A percentile compares a stretch with the other conserved stretches of the same genome.
Conservation (phyloP, 1,140 invertebrate species). For the Drosophila sp. region DNA sequence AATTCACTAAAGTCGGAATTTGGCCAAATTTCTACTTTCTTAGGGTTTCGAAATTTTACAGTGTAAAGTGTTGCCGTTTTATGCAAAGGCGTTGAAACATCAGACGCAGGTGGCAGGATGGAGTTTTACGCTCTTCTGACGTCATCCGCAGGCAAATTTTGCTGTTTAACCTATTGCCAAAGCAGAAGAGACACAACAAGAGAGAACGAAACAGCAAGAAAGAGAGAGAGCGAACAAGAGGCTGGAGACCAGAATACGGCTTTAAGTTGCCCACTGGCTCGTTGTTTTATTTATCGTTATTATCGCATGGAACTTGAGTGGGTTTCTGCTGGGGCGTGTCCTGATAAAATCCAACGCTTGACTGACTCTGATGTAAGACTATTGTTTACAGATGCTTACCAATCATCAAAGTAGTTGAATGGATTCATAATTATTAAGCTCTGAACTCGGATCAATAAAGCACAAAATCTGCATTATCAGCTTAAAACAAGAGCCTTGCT, state of each 20-base stretch:
- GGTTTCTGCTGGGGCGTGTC: conserved; percentile 42
- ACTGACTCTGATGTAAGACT: conserved; percentile 41
- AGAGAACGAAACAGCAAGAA: too few species aligned
- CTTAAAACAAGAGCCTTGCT: conserved; percentile 12
- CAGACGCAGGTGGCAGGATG: conserved; percentile 36
- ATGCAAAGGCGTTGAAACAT: conserved; percentile 43
- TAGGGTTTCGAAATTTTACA: conserved; percentile 54
- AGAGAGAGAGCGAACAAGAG: background rate
- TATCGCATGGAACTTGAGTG: conserved; percentile 50
- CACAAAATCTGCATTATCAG: conserved; percentile 35
- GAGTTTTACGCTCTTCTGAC: conserved; percentile 36
- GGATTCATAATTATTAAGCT: conserved; percentile 9
- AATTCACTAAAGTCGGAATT: conserved; percentile 6
- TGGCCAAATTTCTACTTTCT: conserved; percentile 31
- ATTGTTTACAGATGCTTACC: conserved; percentile 52
- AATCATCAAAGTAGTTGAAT: conserved; percentile 25
- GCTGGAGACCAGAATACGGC: conserved; percentile 8
- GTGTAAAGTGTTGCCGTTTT: conserved; percentile 38
- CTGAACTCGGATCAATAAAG: background rate
- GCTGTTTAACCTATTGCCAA: conserved; percentile 13
- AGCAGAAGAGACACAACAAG: too few species aligned
- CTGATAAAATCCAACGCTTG: conserved; percentile 27
- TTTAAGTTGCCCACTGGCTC: conserved; percentile 43
- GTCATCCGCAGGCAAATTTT: conserved; percentile 48
- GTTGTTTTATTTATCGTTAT: conserved; percentile 53